Evolutionary conservation across 2,797 vertebrate genomes (phyloP).

Genomic region (Zenarchopterus dispar): DNA sequence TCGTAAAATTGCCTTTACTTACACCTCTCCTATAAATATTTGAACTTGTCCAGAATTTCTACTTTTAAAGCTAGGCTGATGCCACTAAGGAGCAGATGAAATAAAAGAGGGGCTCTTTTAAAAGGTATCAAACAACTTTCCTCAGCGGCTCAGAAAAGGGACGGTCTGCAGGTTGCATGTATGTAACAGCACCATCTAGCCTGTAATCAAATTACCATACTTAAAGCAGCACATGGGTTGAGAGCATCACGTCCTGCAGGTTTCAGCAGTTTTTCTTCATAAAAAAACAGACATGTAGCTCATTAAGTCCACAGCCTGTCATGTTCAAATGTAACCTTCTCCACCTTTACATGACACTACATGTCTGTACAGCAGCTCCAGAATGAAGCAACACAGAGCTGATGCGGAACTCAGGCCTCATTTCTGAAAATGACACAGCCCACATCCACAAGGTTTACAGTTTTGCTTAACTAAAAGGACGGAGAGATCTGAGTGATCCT

Average conservation of each 20-base stretch:
- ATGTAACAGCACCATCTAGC: slow-evolving; percentile 21
- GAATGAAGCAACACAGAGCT: slow-evolving; percentile 27
- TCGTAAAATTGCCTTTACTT: not conserved
- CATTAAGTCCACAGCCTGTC: slow-evolving; percentile 61
- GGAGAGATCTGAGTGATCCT: slow-evolving; percentile 25
- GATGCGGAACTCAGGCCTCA: slow-evolving; percentile 6
- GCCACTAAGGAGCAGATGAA: slow-evolving; percentile 1
- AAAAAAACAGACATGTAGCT: slow-evolving; percentile 52
- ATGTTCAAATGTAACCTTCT: slow-evolving; percentile 71
- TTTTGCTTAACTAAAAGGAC: slow-evolving; percentile 14
- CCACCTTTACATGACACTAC: slow-evolving; percentile 67
- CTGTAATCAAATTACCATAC: slow-evolving; percentile 39
- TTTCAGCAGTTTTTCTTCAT: slow-evolving; percentile 57
- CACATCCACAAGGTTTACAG: slow-evolving; percentile 10
- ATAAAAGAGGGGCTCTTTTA: not conserved
- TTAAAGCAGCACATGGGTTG: slow-evolving; percentile 39
- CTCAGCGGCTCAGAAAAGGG: slow-evolving; percentile 1
- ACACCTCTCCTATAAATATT: not conserved
- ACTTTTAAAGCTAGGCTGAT: not conserved
- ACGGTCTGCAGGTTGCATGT: slow-evolving; percentile 11
- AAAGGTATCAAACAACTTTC: not conserved
- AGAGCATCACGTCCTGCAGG: slow-evolving; percentile 42
- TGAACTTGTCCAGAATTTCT: not conserved
- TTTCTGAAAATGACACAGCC: slow-evolving; percentile 4
- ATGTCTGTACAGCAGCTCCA: slow-evolving; percentile 50